Evolutionary conservation across 2,888 invertebrate species (phyloP), one percentile per base, ranked within the genome.

Genomic region (Drosophila emarginata): DNA sequence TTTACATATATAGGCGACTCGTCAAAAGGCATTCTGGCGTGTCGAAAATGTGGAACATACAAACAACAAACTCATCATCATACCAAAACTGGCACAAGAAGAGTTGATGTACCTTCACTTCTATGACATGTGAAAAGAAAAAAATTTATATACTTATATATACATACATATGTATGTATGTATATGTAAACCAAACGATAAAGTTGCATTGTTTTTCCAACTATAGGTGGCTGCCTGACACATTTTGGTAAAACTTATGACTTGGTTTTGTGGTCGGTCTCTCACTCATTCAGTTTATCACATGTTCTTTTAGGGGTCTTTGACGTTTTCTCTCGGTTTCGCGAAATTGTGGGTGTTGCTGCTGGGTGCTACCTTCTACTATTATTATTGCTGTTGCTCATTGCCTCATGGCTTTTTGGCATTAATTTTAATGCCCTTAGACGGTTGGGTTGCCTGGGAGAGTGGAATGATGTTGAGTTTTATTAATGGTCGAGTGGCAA

Each of bases 361-460:
- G 45, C 18, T 45, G 45, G 45, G 40, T 63, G 60, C 57, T 66
- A 63, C 57, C 32, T 32, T 9, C 32, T 32, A 32, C 2, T 32
- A 11, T 32, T 32, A 72, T 65, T 40, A 28, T 51, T 45, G 58
- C 45, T 51, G 58, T 36, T 62, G 45, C 45, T 45, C 45, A 45
- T 45, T 45, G 45, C 45, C 45, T 18, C 18, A 45, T 45, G 45
- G 45, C 45, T 66, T 59, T 61, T 45, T 14, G 63, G 67, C 67
- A 67, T 80, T 72, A 65, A 61, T 64, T 78, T 80, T 74, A 81
- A 81, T 74, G 65, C 78, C 78, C 74, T 76, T 72, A 67, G 68
- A 21, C 18, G 45, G 15, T 45, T 45, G 40, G 3, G 7, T 45
- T 18, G 45, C 9, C 28, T 37, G 36, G 53, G 53, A 56, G 40